Conservation (phyloP, 2,797 vertebrate genomes). For the Catostomus latipinnis region DNA sequence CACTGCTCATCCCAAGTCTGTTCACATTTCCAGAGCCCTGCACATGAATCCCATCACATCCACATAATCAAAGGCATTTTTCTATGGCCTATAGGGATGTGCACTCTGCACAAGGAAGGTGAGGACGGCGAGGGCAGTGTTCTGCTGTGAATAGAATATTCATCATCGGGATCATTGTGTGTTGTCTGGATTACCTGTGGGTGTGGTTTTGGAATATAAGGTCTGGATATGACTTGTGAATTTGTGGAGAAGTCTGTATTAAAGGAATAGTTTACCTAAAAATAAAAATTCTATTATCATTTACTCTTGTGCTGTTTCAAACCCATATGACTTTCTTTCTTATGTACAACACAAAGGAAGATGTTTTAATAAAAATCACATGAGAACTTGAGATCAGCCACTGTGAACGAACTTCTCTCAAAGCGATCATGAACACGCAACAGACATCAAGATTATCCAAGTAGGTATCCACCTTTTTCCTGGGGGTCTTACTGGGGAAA, state of each 20-base stretch:
- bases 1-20: slow-evolving; percentile 56
- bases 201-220: slow-evolving; percentile 51
- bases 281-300: not conserved
- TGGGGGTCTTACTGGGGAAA: too few relatives aligned
- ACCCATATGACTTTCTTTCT: too few relatives aligned
- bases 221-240: slow-evolving; percentile 1
- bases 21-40: slow-evolving; percentile 56
- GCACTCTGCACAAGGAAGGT: slow-evolving; percentile 56
- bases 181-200: slow-evolving; percentile 47
- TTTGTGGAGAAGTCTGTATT: slow-evolving; percentile 32
- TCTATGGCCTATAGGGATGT: slow-evolving; percentile 55
- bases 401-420: too few relatives aligned
- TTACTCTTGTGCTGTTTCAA: too few relatives aligned
- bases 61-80: slow-evolving; percentile 67
- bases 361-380: too few relatives aligned
- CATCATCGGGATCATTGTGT: slow-evolving; percentile 54
- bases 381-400: too few relatives aligned
- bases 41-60: slow-evolving; percentile 61
- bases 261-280: not conserved
- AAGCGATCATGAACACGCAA: too few relatives aligned
- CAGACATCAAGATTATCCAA: too few relatives aligned
- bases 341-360: too few relatives aligned
- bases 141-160: slow-evolving; percentile 59
- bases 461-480: too few relatives aligned
- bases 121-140: slow-evolving; percentile 52